Evolutionary conservation across 2,797 vertebrate species (phyloP).

Genomic region (Acrossocheilus wenchowensis): DNA sequence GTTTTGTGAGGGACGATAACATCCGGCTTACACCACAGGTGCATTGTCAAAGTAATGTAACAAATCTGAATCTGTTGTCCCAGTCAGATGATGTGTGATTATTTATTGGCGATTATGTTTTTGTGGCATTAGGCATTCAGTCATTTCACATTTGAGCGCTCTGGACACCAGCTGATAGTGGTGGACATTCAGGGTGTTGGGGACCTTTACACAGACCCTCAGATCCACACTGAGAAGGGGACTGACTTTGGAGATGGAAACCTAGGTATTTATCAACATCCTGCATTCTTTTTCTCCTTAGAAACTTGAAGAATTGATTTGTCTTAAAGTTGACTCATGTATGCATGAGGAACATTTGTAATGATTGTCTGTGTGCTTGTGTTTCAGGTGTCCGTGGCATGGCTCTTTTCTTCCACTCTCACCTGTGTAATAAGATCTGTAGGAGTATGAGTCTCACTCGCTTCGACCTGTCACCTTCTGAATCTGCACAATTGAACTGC

Average conservation of each 20-base stretch:
- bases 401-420: constrained; percentile 97
- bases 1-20: constrained; percentile 95
- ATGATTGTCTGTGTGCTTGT: neutral
- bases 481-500: constrained; percentile 84
- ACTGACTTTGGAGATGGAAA: constrained; percentile 97
- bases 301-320: neutral
- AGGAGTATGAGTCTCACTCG: constrained; percentile 91
- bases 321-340: neutral
- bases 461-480: constrained; percentile 88
- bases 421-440: constrained; percentile 96
- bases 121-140: constrained; percentile 87
- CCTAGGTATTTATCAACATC: constrained; percentile 81
- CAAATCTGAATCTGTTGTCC: neutral
- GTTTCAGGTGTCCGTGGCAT: constrained; percentile 93
- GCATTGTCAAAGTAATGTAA: neutral
- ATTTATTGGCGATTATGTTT: neutral
- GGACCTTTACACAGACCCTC: constrained; percentile 97
- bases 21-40: constrained; percentile 97
- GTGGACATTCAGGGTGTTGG: constrained; percentile 99
- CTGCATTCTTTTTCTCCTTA: neutral
- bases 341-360: neutral
- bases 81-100: neutral
- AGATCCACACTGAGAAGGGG: constrained; percentile 94
- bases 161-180: constrained; percentile 95
- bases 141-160: constrained; percentile 96